Conservation (phyloP, 1,140 invertebrate species). For the Eueides isabella region DNA sequence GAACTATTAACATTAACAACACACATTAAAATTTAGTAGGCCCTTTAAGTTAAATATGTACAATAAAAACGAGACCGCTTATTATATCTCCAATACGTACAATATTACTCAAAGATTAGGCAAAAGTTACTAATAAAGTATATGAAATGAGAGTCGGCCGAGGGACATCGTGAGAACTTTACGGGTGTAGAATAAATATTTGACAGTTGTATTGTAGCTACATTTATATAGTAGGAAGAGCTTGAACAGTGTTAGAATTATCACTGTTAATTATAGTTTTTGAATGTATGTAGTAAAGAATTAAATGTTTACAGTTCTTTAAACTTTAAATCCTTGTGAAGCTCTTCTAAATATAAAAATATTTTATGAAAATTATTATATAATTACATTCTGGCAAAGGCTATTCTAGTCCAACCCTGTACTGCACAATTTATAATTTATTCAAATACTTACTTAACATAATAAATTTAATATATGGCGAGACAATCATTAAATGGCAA, state of each 20-base stretch:
- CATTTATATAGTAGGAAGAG: not conserved
- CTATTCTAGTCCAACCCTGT: slow-evolving; percentile 35
- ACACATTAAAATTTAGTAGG: slow-evolving; percentile 73
- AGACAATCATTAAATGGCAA: not conserved
- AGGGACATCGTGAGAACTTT: slow-evolving; percentile 35
- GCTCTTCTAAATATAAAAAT: not conserved
- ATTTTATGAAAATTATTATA: slow-evolving; percentile 1
- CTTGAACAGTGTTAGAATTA: not conserved
- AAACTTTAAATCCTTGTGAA: not conserved
- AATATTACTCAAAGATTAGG: slow-evolving; percentile 73
- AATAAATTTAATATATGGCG: not conserved
- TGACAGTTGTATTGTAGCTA: not conserved
- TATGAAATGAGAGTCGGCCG: slow-evolving; percentile 45
- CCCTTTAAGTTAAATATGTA: slow-evolving; percentile 78
- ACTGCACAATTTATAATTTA: slow-evolving; percentile 35
- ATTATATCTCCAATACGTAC: slow-evolving; percentile 62
- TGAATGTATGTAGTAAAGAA: too few species aligned
- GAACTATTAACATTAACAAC: slow-evolving; percentile 69
- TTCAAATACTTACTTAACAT: slow-evolving; percentile 16
- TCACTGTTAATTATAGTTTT: too few species aligned
- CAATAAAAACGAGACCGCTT: slow-evolving; percentile 73
- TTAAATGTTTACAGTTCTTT: not conserved
- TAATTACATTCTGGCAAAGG: slow-evolving; percentile 16
- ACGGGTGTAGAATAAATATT: not conserved
- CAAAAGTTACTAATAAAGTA: slow-evolving; percentile 74